Evolutionary conservation across 1,140 invertebrate species (phyloP).

Genomic region (Tachypleus tridentatus): DNA sequence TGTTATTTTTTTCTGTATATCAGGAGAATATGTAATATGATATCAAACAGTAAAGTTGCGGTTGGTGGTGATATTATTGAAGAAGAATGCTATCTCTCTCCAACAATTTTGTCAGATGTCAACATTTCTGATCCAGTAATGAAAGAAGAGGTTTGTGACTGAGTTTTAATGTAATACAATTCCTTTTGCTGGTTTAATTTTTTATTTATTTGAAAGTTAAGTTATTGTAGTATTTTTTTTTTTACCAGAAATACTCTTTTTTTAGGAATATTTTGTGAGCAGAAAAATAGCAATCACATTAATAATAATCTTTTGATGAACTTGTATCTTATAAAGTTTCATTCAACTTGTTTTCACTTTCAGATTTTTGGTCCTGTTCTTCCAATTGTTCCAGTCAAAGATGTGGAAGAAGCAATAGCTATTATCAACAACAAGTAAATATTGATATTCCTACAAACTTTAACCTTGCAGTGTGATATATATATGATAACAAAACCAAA

Average conservation of each 20-base stretch:
- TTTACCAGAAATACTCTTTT: too few species aligned
- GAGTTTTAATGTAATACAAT: too few species aligned
- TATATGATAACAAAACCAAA: too few species aligned
- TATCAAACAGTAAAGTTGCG: slow-evolving; percentile 17
- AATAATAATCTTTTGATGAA: too few species aligned
- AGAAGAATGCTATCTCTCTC: slow-evolving; percentile 32
- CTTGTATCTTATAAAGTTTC: too few species aligned
- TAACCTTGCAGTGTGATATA: too few species aligned
- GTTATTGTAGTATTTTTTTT: too few species aligned
- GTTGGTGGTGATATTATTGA: slow-evolving; percentile 35
- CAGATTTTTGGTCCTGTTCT: slow-evolving; percentile 41
- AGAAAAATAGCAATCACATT: not conserved
- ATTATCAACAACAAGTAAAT: slow-evolving; percentile 24
- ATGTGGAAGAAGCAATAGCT: slow-evolving; percentile 27
- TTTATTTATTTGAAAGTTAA: too few species aligned
- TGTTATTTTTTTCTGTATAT: slow-evolving; percentile 7
- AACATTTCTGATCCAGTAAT: slow-evolving; percentile 31
- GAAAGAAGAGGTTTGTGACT: slow-evolving; percentile 34
- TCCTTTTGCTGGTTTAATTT: too few species aligned
- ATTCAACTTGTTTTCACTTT: not conserved
- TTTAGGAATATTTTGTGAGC: too few species aligned
- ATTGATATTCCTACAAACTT: too few species aligned
- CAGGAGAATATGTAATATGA: slow-evolving; percentile 21
- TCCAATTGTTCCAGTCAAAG: slow-evolving; percentile 35
- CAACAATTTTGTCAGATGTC: slow-evolving; percentile 36